Base-by-base conservation (phyloP, 2,113 vertebrate genomes). In the Odontesthes bonariensis region DNA sequence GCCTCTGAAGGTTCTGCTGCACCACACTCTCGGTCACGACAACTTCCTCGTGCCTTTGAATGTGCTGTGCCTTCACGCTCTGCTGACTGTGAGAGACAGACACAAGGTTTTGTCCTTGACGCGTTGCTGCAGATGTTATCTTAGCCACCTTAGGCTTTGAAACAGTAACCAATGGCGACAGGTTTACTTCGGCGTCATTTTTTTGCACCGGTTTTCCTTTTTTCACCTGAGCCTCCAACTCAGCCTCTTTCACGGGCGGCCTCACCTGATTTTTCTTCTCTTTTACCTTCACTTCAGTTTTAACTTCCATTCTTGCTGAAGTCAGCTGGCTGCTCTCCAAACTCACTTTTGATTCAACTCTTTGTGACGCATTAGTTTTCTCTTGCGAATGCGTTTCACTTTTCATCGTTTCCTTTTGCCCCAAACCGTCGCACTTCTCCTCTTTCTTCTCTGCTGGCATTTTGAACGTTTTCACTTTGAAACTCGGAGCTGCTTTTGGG, bases 401-500 rank as follows among this genome's bases (percentile, higher is more conserved):
- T 78, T 77, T 91, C 52, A 59, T 56, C 7, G 55, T 69, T 16
- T 86, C 83, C 23, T 83, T 87, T 61, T 86, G 88, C 46, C 11
- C 57, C 22, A 20, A 42, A 16, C 33, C 52, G 35, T 81, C 86
- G 46, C 69, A 70, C n/a, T 75, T 85, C 59, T 89, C 93, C 59
- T 92, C 88, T 46, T 82, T 86, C 51, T 88, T 93, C 77, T 90
- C 89, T 7, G 66, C 61, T 1, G 94, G 93, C 73, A 94, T 82
- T 76, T 94, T 95, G 70, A 89, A 86, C 3, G 92, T 91, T 87
- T 94, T 96, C 46, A 95, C 95, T 90, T 93, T 96, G 86, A 95
- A 94, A 90, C 81, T 94, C 14, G 95, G 93, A 40, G 91, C 89
- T 47, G 78, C 82, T 71, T 94, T 88, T 69, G 94, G 94, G 57